Evolutionary conservation across 2,888 invertebrate species (phyloP).

Genomic region (Ptychoptera contaminata): DNA sequence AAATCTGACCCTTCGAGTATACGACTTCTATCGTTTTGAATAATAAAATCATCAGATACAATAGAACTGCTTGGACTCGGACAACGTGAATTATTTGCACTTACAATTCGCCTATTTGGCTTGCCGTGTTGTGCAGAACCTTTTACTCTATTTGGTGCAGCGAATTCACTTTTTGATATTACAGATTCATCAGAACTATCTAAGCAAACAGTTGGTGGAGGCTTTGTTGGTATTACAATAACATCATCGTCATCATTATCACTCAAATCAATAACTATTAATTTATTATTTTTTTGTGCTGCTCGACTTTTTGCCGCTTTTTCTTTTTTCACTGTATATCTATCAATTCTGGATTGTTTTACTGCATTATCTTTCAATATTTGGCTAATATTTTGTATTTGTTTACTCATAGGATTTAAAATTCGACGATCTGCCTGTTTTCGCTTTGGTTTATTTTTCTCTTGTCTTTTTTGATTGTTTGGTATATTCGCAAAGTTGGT

Average conservation of each 20-base stretch:
- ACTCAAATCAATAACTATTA: constrained; percentile 16
- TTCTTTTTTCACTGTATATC: constrained; percentile 10
- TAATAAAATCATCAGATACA: constrained; percentile 29
- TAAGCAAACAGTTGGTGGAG: constrained; percentile 19
- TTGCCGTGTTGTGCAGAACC: neutral
- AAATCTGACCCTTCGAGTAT: neutral
- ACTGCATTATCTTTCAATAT: constrained; percentile 10
- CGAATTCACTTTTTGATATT: constrained; percentile 13
- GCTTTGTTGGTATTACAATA: constrained; percentile 20
- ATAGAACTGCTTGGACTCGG: constrained; percentile 23
- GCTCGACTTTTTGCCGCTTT: constrained; percentile 2
- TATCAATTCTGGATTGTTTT: constrained; percentile 18
- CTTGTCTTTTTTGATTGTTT: too few relatives aligned
- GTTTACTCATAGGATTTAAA: too few relatives aligned
- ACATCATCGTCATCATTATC: constrained; percentile 22
- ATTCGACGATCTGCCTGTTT: too few relatives aligned
- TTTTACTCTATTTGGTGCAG: constrained; percentile 7
- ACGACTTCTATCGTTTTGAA: constrained; percentile 21
- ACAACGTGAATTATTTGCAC: constrained; percentile 15
- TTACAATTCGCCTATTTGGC: neutral
- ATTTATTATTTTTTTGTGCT: constrained; percentile 4
- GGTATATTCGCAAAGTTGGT: too few relatives aligned
- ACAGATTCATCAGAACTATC: constrained; percentile 21
- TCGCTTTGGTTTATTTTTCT: too few relatives aligned
- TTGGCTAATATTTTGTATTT: too few relatives aligned